These are phyloP conservation scores for Rhogogaster chlorosoma DNA, from an alignment of 2,888 invertebrate species.

Conservation along the genomic window DNA sequence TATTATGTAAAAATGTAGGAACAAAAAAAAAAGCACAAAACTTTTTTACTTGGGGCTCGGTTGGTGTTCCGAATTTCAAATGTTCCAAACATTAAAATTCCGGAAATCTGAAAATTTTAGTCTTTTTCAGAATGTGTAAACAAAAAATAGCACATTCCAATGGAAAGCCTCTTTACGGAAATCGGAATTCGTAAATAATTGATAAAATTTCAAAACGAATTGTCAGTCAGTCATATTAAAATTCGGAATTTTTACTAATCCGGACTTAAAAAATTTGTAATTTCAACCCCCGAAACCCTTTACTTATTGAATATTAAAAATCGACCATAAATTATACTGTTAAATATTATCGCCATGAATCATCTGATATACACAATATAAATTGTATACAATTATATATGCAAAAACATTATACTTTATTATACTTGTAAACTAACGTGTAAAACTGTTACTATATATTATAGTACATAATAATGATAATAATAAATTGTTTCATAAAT, in stretches of 20 bases:
- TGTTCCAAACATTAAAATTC: no score
- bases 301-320: background rate
- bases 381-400: background rate
- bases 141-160: no score
- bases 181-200: no score
- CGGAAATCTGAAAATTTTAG: no score
- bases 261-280: no score
- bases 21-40: background rate
- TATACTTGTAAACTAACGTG: background rate
- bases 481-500: constrained; percentile 39
- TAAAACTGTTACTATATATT: background rate
- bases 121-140: no score
- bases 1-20: background rate
- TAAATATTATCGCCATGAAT: background rate
- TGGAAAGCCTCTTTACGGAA: no score
- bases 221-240: no score
- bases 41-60: no score
- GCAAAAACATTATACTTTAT: background rate
- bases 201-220: no score
- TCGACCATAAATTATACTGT: background rate
- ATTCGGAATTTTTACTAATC: no score
- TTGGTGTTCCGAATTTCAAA: no score
- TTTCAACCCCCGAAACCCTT: background rate
- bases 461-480: background rate
- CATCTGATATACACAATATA: background rate